Conservation (phyloP, 1,140 invertebrate genomes). For the Amphibalanus amphitrite region DNA sequence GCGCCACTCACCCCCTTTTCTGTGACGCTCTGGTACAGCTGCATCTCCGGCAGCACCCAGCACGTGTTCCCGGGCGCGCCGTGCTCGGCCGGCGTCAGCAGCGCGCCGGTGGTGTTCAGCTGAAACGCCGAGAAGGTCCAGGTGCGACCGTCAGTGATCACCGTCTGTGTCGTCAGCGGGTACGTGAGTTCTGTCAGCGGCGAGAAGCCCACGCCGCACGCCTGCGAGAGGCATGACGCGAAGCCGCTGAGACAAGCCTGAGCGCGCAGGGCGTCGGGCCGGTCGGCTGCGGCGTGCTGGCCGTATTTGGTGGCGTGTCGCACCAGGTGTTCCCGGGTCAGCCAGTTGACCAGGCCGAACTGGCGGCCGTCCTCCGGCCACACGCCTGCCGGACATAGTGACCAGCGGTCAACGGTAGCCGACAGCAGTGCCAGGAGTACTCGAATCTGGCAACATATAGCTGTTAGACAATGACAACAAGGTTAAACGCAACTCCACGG, state of each 20-base stretch:
- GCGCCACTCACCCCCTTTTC: constrained; percentile 4
- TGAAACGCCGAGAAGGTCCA: constrained; percentile 15
- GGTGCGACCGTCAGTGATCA: constrained; percentile 27
- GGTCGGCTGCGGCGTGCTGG: background rate
- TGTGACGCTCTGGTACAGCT: constrained; percentile 7
- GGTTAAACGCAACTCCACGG: too few relatives aligned
- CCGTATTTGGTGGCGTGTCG: background rate
- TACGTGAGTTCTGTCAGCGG: constrained; percentile 28
- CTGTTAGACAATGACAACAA: too few relatives aligned
- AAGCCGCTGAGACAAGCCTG: background rate
- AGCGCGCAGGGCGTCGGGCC: background rate
- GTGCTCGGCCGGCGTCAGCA: background rate
- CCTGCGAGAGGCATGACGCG: background rate
- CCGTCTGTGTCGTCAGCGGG: constrained; percentile 28
- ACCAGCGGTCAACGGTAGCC: too few relatives aligned
- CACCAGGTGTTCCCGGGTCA: background rate
- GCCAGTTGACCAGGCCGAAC: background rate
- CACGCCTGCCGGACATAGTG: background rate
- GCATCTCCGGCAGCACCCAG: background rate
- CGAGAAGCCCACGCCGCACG: constrained; percentile 26
- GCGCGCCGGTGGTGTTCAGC: background rate
- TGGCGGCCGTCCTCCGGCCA: background rate
- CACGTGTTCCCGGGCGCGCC: constrained; percentile 3
- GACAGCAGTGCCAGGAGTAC: too few relatives aligned
- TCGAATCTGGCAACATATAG: too few relatives aligned